Evolutionary conservation across 2,888 invertebrate species (phyloP), one percentile per base, ranked within the genome.

Genomic region (Halictus quadricinctus): DNA sequence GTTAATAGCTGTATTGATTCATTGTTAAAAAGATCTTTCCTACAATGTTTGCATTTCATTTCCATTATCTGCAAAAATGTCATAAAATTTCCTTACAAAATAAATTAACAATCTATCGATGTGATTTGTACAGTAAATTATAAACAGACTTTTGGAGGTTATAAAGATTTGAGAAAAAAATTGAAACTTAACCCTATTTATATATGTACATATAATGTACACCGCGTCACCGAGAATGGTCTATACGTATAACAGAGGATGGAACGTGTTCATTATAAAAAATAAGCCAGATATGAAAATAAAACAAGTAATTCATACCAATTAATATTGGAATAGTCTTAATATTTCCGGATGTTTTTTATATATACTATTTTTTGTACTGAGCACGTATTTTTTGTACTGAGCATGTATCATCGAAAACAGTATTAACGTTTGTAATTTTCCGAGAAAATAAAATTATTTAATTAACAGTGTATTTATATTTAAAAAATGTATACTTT

Each of bases 1-100:
- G 83, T 88, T 64, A 87, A 70, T 43, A 90, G 75, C n/a, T 72
- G 60, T 48, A 80, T 70, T 36, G 41, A 54, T 54, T 78, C 43
- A 6, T 76, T 75, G 41, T 84, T 48, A 29, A 85, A 88, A 25
- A 90, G 77, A 29, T 74, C 8, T 60, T 87, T 90, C 21, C 90
- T 80, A 43, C 90, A 90, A 75, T 80, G 76, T 50, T 79, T 90
- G 46, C 90, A 90, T 70, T 84, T 90, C 15, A 90, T 78, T 76
- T 86, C 84, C 81, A 88, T 85, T 43, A 76, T 64, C 83, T 83
- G 43, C 8, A 25, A 48, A 74, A 41, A 43, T 72, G n/a, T 64
- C 41, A 74, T 54, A 36, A 54, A 43, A 54, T 75, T 18, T 12
- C 43, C 43, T 12, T 21, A 75, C 5, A 43, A 21, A 54, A 21